Conservation (phyloP, 2,797 vertebrate genomes). For the Manis crassicaudata region DNA sequence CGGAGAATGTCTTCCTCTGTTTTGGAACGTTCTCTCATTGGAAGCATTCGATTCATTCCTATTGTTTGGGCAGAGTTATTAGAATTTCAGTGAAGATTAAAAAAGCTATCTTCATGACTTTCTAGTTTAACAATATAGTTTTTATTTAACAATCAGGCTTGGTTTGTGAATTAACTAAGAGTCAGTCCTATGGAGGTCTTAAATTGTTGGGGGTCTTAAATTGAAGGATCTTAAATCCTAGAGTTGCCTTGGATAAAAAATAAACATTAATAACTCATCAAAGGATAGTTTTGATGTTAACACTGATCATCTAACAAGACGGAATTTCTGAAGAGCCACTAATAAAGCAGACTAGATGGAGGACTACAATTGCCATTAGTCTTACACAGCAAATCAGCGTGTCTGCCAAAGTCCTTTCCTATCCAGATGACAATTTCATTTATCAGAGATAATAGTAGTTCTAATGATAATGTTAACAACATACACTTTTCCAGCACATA, state of each 20-base stretch:
- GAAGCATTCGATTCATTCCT: conserved; percentile 95
- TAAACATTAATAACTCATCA: background rate
- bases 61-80: background rate
- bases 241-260: background rate
- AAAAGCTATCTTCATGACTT: background rate
- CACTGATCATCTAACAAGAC: background rate
- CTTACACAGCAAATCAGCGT: background rate
- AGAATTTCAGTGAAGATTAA: conserved; percentile 3
- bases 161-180: background rate
- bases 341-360: background rate
- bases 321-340: background rate
- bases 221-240: background rate
- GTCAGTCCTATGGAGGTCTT: background rate
- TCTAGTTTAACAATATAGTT: background rate
- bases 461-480: background rate
- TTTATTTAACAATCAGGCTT: background rate
- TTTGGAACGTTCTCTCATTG: conserved; percentile 93
- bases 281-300: background rate
- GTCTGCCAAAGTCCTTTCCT: background rate
- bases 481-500: background rate
- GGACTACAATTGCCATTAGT: background rate
- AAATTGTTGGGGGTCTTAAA: background rate
- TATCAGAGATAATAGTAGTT: background rate
- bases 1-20: conserved; percentile 97
- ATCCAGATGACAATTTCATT: background rate